These are phyloP conservation scores for Drosophila parthenogenetica DNA, from an alignment of 2,888 invertebrate genomes.

Conservation along the genomic window DNA sequence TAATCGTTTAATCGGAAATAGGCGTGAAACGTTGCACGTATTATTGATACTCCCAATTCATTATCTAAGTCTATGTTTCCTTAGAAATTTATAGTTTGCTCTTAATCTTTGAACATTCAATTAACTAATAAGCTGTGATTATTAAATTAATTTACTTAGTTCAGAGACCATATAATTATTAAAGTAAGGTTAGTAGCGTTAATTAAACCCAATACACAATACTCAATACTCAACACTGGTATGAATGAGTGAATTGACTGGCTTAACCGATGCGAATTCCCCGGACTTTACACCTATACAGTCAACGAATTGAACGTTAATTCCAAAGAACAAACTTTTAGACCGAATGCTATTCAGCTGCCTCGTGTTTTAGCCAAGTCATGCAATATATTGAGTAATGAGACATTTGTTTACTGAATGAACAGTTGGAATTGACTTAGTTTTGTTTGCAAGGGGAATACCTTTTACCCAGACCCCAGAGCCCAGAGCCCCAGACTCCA, in stretches of 20 bases:
- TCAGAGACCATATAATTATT: constrained; percentile 14
- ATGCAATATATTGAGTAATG: constrained; percentile 36
- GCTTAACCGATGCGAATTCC: background rate
- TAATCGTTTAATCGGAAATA: background rate
- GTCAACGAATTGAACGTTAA: constrained; percentile 22
- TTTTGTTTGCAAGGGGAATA: constrained; percentile 49
- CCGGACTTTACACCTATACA: constrained; percentile 41
- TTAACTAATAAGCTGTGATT: constrained; percentile 29
- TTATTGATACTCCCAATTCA: background rate
- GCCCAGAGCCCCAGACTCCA: background rate
- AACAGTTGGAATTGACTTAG: constrained; percentile 37
- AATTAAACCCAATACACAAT: constrained; percentile 3
- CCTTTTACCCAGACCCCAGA: constrained; percentile 26
- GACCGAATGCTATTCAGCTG: background rate
- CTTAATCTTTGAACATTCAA: constrained; percentile 5
- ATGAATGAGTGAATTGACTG: constrained; percentile 1
- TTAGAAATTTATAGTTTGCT: constrained; percentile 11
- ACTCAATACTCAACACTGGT: background rate
- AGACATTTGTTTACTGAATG: constrained; percentile 45
- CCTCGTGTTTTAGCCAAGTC: constrained; percentile 40
- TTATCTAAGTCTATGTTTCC: background rate
- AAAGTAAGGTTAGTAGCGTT: constrained; percentile 4
- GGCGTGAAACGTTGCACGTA: background rate
- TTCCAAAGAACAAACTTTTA: constrained; percentile 51
- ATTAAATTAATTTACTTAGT: background rate